Conservation (phyloP, 2,797 vertebrate genomes). For the Leucoraja ocellata region DNA sequence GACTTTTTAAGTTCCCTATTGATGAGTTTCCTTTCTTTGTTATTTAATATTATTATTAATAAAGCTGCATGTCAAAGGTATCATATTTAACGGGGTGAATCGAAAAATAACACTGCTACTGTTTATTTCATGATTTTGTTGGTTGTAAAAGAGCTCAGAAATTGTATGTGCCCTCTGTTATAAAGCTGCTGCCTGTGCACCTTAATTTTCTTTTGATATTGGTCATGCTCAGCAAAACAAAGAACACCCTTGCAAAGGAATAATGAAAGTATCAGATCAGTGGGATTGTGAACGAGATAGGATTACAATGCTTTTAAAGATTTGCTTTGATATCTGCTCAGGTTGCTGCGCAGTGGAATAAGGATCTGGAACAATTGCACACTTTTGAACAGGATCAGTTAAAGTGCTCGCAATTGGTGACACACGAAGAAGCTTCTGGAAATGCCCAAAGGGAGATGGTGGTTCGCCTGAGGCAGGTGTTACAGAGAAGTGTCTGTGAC, state of each 20-base stretch:
- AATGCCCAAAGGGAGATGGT: constrained; percentile 71
- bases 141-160: neutral
- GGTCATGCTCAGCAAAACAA: neutral
- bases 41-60: neutral
- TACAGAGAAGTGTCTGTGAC: constrained; percentile 77
- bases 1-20: neutral
- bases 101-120: neutral
- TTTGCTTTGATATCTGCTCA: constrained; percentile 44
- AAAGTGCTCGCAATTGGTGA: constrained; percentile 60
- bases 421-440: constrained; percentile 73
- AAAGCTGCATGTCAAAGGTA: too few species aligned
- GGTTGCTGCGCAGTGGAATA: constrained; percentile 62
- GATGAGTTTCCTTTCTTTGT: neutral
- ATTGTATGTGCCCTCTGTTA: neutral
- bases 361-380: constrained; percentile 73
- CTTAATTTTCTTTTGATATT: neutral
- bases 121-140: neutral
- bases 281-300: neutral
- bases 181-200: neutral
- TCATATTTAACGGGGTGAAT: neutral
- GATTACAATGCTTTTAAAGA: neutral
- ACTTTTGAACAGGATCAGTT: constrained; percentile 64
- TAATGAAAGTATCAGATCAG: neutral
- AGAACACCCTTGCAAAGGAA: neutral
- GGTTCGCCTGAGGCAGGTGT: constrained; percentile 67